A percentile compares a stretch with the other conserved stretches of the same genome.
Evolutionary conservation across 2,888 invertebrate species (phyloP).

Genomic region (Gastrophysa polygoni): DNA sequence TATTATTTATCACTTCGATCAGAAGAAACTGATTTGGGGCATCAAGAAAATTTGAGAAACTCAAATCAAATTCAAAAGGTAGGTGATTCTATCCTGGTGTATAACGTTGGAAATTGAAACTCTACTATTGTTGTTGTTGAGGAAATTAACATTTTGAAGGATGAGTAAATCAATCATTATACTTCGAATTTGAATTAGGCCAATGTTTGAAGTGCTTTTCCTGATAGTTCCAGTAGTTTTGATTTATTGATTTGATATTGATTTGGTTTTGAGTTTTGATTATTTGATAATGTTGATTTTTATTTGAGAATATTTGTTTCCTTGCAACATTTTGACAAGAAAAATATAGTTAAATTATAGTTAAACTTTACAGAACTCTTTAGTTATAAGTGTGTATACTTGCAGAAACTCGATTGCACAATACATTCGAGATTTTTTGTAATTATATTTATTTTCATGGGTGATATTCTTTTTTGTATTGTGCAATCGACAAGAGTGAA

Average conservation of each 20-base stretch:
- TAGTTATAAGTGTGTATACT: constrained; percentile 25
- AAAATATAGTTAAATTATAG: background rate
- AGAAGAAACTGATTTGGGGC: too few species aligned
- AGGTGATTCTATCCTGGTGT: too few species aligned
- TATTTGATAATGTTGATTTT: too few species aligned
- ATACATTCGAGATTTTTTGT: constrained; percentile 36
- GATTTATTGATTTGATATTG: background rate
- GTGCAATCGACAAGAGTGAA: constrained; percentile 31
- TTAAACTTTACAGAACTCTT: constrained; percentile 19
- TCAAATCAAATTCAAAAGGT: too few species aligned
- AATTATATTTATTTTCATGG: constrained; percentile 41
- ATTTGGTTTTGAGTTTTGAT: background rate
- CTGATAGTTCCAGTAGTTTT: too few species aligned
- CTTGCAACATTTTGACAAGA: background rate
- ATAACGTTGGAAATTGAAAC: too few species aligned
- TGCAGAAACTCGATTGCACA: constrained; percentile 27
- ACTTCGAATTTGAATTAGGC: background rate
- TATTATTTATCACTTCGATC: too few species aligned
- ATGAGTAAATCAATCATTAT: too few species aligned
- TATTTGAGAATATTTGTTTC: background rate
- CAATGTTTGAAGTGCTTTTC: background rate
- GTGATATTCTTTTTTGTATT: constrained; percentile 39
- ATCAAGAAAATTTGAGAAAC: too few species aligned
- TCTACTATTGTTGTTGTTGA: too few species aligned
- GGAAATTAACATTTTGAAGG: too few species aligned